A percentile compares a stretch with the other conserved stretches of the same genome.
Evolutionary conservation across 2,888 invertebrate genomes (phyloP).

Genomic region (Nomada fabriciana): DNA sequence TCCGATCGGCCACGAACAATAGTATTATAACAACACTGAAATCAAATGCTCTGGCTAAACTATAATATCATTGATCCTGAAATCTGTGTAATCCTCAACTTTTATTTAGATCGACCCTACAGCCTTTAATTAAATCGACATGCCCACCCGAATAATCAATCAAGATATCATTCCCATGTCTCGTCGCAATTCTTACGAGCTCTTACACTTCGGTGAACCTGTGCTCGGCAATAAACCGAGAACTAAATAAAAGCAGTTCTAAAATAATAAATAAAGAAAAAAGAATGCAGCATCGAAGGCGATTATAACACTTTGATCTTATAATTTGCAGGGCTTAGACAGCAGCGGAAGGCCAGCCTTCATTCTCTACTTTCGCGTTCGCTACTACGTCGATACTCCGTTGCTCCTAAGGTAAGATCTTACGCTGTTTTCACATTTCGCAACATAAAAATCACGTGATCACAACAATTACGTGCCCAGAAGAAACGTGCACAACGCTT

Average conservation of each 20-base stretch:
- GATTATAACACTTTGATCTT: slow-evolving; percentile 27
- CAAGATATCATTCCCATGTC: too few relatives aligned
- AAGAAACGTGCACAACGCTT: neutral
- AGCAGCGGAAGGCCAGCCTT: slow-evolving; percentile 95
- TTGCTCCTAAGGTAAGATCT: slow-evolving; percentile 89
- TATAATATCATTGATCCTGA: too few relatives aligned
- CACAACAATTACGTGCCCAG: neutral
- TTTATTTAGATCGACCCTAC: too few relatives aligned
- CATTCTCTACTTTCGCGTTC: slow-evolving; percentile 95
- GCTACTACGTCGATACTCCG: slow-evolving; percentile 97
- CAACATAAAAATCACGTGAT: neutral
- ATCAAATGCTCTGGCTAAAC: too few relatives aligned
- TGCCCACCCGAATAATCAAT: too few relatives aligned
- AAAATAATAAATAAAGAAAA: too few relatives aligned
- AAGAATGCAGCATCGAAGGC: too few relatives aligned
- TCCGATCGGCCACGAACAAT: neutral
- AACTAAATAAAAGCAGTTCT: neutral
- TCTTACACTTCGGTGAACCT: too few relatives aligned
- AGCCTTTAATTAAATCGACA: too few relatives aligned
- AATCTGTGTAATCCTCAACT: too few relatives aligned
- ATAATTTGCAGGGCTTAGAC: slow-evolving; percentile 91
- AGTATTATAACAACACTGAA: too few relatives aligned
- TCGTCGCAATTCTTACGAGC: too few relatives aligned
- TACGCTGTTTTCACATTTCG: neutral
- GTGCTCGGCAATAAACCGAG: neutral